Evolutionary conservation across 2,797 vertebrate genomes (phyloP), one percentile per base, ranked within the genome.

Genomic region (Neopelma chrysocephalum): DNA sequence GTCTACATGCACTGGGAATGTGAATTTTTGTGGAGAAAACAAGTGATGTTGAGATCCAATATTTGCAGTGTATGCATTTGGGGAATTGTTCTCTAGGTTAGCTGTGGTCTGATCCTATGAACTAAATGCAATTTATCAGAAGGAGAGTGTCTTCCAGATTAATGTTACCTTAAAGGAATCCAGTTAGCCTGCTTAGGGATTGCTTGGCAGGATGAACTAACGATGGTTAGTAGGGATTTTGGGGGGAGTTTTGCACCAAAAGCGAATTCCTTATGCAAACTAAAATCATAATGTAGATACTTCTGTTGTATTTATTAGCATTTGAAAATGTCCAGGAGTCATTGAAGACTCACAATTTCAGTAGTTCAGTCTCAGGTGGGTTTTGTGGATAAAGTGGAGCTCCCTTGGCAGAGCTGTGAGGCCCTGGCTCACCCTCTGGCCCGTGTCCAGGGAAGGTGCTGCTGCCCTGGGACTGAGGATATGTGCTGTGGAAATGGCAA

Each of bases 1-100:
- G 36, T 64, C 42, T 75, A 15, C 38, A 2, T 50, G 50, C 23
- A 23, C 8, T 22, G n/a, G 31, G 38, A 90, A 12, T 0, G 0
- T 56, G 57, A 36, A 54, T 64, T 89, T 75, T 73, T 45, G 15
- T 56, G 58, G 12, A 70, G n/a, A 56, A 53, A 58, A 60, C 31
- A 7, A 27, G 21, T 31, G 42, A 1, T 40, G 23, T 22, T 56
- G 62, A 50, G 26, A 51, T 20, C 20, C n/a, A 6, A 2, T 60
- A n/a, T 47, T 61, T 82, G 18, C n/a, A 20, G 9, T 21, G 64
- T 27, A 7, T 34, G 58, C 21, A 11, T 54, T 54, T 43, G n/a
- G 57, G 48, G 31, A 60, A 31, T 47, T 78, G 48, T 47, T 85
- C 76, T 71, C 34, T 42, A 47, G 48, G 27, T 26, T 62, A 61